Base-by-base conservation (phyloP, 2,113 vertebrate genomes). In the Himantopus leucocephalus region DNA sequence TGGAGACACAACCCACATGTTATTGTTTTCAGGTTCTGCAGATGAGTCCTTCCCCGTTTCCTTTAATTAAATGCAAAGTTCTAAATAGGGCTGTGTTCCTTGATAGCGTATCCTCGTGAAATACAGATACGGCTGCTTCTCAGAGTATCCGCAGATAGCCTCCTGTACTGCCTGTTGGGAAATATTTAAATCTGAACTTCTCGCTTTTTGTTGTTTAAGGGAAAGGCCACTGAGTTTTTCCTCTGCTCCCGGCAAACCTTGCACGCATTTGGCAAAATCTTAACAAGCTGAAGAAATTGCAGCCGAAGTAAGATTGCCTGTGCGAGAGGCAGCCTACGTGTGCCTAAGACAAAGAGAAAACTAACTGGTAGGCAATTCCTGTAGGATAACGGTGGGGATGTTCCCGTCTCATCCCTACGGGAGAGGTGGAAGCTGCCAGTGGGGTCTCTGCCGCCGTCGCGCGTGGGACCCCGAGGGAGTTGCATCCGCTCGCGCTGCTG, bases 261-360 rank as follows among this genome's bases (percentile, higher is more conserved):
- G 43, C 4, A 1, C 19, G 1, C 4, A 0, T 24, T 43, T 55
- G 64, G 8, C 14, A 67, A 62, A 74, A 14, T 5, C 2, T 2
- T 2, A 81, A 18, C 35, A 22, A 58, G 18, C 21, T 72, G 53
- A 23, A 52, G 52, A 29, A 45, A 35, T 37, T 20, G 18, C 21
- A 59, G 34, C 9, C 4, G 0, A 37, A 35, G 16, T 22, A 6
- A 55, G 50, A 55, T 19, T 17, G 70, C 35, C 74, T 7, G 52
- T 24, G 20, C 19, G 24, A 48, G 78, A 41, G 27, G 9, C 13
- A 60, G 18, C 5, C 10, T 37, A 6, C 11, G 1, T 9, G 8
- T 5, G 4, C 0, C 0, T 43, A n/a, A 34, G 14, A 34, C 12
- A 52, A 30, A 41, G 37, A 41, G 39, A 22, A 67, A 90, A 48